Evolutionary conservation across 2,888 invertebrate genomes (phyloP), one percentile per base, ranked within the genome.

Genomic region (Vanessa cardui): DNA sequence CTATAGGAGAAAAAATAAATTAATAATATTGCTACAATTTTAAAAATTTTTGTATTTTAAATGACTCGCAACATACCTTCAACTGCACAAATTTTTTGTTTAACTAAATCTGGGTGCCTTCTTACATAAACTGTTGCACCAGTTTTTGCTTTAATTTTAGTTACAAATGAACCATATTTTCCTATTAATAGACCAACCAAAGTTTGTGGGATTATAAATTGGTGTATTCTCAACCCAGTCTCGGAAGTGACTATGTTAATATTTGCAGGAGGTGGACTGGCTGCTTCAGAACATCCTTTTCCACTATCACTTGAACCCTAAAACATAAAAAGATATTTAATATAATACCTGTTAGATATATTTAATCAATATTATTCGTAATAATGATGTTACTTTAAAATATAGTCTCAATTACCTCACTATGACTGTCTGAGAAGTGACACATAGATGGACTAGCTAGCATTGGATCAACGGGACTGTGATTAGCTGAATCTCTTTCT

Each of bases 171-270:
- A 54, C 98, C 98, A 77, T 95, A 95, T 78, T 95, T 95, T 50
- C 99, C 99, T 84, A 98, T 98, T 76, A 99, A 93, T 68, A 96
- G 95, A 20, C 98, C 98, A 69, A 98, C 97, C 73, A 98, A 90
- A 66, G 93, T 89, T 81, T 95, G 95, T 52, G 96, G 95, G 80
- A 97, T 94, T 74, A 95, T 90, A 88, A 97, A 97, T 83, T 97
- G 95, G 82, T 96, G 96, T 88, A 92, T 91, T 76, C 92, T 89
- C 74, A 94, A 85, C 7, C 92, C 91, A 50, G 86, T 81, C 72
- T 90, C 85, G 62, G 87, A 83, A 68, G 88, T 85, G 74, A 92
- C 90, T 76, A 94, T 92, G 72, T 94, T 93, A 70, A 93, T 89
- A 72, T 93, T 93, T 33, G 94, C 94, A 64, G 95, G 94, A 18